phyloP scores from a whole-genome alignment of 2,113 vertebrate species.

The Clupea harengus region DNA sequence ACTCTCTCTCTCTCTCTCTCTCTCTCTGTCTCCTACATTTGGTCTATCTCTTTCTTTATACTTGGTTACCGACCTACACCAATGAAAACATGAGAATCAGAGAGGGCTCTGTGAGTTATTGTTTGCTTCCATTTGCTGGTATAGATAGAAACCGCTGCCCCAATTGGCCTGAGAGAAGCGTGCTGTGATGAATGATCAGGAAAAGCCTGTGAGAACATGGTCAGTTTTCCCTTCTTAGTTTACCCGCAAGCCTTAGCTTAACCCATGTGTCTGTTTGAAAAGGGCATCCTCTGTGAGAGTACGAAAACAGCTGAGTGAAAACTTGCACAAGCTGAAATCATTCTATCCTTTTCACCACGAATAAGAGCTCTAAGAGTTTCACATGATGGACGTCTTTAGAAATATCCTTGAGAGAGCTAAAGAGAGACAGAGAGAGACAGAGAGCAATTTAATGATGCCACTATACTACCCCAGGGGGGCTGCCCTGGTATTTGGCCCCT shows the following conservation, averaged over 20 bases:
- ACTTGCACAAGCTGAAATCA: conserved; percentile 8
- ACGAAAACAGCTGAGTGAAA: conserved; percentile 13
- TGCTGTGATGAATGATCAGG: conserved; percentile 21
- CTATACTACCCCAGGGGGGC: conserved; percentile 44
- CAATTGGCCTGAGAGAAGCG: conserved; percentile 22
- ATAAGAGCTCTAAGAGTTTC: background rate
- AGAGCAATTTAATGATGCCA: conserved; percentile 29
- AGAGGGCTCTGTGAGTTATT: conserved; percentile 42
- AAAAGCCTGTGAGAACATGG: conserved; percentile 13
- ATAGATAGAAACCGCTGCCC: conserved; percentile 52
- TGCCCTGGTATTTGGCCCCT: conserved; percentile 49
- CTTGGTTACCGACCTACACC: conserved; percentile 26
- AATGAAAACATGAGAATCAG: conserved; percentile 36
- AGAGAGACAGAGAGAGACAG: background rate
- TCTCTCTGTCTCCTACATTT: background rate
- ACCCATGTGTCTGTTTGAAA: background rate
- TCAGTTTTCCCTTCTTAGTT: conserved; percentile 19
- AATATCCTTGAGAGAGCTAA: background rate
- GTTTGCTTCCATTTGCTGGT: conserved; percentile 47
- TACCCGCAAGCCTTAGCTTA: background rate
- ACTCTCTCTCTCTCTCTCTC: conserved; percentile 53
- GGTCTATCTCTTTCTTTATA: conserved; percentile 17
- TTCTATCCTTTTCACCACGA: background rate
- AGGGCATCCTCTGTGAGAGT: conserved; percentile 3
- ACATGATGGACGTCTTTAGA: background rate